These are phyloP conservation scores for Columba livia DNA, from an alignment of 2,113 vertebrate genomes.

Conservation along the genomic window DNA sequence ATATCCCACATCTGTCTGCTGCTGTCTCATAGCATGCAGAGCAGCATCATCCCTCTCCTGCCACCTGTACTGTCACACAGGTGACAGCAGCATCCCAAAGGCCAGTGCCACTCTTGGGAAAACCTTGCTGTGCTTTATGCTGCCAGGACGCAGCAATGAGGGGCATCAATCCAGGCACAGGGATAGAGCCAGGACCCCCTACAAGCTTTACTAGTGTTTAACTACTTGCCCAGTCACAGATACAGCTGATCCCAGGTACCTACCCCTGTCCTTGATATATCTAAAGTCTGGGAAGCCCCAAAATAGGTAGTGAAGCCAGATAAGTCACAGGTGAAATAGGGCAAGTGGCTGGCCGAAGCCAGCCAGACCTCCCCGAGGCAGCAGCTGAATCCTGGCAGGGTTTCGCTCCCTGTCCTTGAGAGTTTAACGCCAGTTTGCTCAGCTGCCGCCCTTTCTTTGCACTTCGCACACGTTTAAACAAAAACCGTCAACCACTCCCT, in stretches of 20 bases:
- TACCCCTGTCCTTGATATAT: not conserved
- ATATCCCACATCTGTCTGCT: conserved; percentile 30
- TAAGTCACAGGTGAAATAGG: not conserved
- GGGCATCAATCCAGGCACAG: accelerated
- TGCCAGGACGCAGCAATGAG: accelerated
- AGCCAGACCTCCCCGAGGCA: accelerated
- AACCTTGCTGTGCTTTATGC: not conserved
- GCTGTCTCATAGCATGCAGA: accelerated
- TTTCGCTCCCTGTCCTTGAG: not conserved
- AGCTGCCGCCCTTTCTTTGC: conserved; percentile 59
- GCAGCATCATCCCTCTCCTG: not conserved
- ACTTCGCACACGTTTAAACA: conserved; percentile 10
- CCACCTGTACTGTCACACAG: not conserved
- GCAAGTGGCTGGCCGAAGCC: not conserved
- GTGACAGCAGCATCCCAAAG: not conserved
- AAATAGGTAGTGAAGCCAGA: not conserved
- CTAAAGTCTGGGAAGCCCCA: not conserved
- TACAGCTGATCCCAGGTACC: not conserved
- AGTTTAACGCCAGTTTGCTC: conserved; percentile 45
- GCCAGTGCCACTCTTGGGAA: not conserved
- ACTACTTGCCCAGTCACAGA: not conserved
- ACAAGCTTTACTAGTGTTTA: not conserved
- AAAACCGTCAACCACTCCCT: conserved; percentile 43
- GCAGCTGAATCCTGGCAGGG: not conserved
- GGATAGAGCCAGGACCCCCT: not conserved